A percentile compares a stretch with the other conserved stretches of the same genome.
These are phyloP conservation scores for Apotomis capreana DNA, from an alignment of 2,888 invertebrate species.

Conservation along the genomic window DNA sequence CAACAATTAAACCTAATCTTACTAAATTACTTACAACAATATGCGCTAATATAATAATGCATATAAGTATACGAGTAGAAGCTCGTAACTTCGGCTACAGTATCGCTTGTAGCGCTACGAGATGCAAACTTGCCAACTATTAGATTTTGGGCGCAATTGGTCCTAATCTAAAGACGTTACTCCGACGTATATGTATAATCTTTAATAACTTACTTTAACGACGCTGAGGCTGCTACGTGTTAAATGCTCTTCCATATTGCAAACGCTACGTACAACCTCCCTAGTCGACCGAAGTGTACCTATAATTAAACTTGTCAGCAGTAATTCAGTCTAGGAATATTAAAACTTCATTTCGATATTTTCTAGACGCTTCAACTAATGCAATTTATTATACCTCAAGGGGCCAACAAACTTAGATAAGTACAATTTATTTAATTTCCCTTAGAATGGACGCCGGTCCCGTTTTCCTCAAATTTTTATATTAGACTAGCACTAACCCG, in stretches of 20 bases:
- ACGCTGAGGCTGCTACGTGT: neutral
- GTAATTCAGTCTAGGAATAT: constrained; percentile 2
- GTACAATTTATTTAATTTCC: neutral
- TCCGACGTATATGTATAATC: neutral
- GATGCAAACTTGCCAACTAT: constrained; percentile 10
- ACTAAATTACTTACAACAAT: neutral
- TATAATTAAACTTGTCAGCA: neutral
- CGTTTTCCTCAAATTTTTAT: no score
- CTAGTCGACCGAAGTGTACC: neutral
- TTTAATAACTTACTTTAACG: neutral
- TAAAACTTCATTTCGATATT: neutral
- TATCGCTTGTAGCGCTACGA: neutral
- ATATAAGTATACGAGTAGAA: neutral
- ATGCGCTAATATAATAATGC: neutral
- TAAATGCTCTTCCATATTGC: neutral
- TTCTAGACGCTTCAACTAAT: neutral
- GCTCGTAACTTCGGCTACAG: neutral
- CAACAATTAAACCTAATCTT: neutral
- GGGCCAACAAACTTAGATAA: neutral
- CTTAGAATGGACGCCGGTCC: neutral
- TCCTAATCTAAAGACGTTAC: neutral
- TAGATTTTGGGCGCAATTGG: constrained; percentile 1
- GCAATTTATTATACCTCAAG: neutral
- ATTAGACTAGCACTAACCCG: no score
- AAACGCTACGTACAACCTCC: neutral